Percentiles rank a stretch among this genome's conserved stretches.
Conservation (phyloP, 2,888 invertebrate species). For the Drosophila ustulata region DNA sequence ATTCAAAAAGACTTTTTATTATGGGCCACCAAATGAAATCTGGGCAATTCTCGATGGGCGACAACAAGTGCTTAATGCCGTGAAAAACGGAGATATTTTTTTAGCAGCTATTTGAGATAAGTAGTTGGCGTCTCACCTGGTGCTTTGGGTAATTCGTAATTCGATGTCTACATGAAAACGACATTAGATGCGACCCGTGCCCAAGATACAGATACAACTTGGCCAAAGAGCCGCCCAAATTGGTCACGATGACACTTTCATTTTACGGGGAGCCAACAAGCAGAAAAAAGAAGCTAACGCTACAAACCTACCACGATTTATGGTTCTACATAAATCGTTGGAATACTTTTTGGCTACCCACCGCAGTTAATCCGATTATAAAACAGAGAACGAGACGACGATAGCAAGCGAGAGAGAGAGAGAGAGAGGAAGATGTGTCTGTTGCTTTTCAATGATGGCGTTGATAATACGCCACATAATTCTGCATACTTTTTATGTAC, state of each 20-base stretch:
- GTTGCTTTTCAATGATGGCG: constrained; percentile 27
- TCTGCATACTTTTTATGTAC: constrained; percentile 38
- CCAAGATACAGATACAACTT: neutral
- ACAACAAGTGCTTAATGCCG: neutral
- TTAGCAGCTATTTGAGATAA: constrained; percentile 35
- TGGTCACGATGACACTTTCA: constrained; percentile 55
- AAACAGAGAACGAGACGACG: constrained; percentile 31
- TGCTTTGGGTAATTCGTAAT: constrained; percentile 40
- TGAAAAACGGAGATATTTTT: constrained; percentile 1
- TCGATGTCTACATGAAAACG: constrained; percentile 50
- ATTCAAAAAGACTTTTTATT: neutral
- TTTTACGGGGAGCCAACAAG: constrained; percentile 30
- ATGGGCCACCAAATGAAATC: constrained; percentile 1
- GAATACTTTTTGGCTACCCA: constrained; percentile 74
- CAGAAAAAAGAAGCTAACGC: constrained; percentile 38
- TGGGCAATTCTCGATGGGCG: neutral
- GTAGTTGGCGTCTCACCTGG: constrained; percentile 33
- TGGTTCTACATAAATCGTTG: constrained; percentile 74
- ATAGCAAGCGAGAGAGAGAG: constrained; percentile 7
- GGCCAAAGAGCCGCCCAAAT: constrained; percentile 9
- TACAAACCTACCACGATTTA: constrained; percentile 66
- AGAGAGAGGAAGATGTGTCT: constrained; percentile 30
- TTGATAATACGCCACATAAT: constrained; percentile 52
- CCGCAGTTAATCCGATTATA: constrained; percentile 82
- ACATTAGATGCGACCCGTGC: constrained; percentile 52